Percentiles rank a stretch among this genome's conserved stretches.
Evolutionary conservation across 2,113 vertebrate genomes (phyloP).

Genomic region (Gulo gulo): DNA sequence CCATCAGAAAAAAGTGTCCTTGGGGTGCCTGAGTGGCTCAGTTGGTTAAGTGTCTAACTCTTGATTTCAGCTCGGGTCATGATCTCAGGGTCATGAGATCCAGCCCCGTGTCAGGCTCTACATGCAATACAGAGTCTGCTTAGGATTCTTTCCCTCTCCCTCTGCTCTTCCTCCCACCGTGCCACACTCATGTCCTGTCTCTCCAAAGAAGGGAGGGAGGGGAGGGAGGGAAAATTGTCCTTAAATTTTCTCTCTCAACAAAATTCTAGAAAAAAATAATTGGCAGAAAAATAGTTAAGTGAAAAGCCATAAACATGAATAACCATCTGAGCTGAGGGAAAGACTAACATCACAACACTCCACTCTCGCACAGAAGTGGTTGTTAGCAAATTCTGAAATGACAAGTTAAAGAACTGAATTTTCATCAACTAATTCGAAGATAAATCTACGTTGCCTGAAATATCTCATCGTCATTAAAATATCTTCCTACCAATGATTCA

Average conservation of each 20-base stretch:
- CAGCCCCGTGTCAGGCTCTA: background rate
- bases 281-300: background rate
- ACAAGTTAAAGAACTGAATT: constrained; percentile 18
- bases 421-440: constrained; percentile 41
- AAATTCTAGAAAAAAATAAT: background rate
- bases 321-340: background rate
- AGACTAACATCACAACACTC: background rate
- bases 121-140: background rate
- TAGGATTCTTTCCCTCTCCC: background rate
- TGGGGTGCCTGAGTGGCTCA: background rate
- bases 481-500: constrained; percentile 7
- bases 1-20: background rate
- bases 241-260: constrained; percentile 1
- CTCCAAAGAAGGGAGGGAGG: too few relatives aligned
- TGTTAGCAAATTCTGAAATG: constrained; percentile 23
- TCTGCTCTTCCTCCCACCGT: background rate
- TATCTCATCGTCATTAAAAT: constrained; percentile 23
- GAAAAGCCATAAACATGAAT: background rate
- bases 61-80: background rate
- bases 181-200: background rate
- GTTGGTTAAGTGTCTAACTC: background rate
- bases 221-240: background rate
- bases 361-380: background rate
- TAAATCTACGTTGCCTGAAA: constrained; percentile 30
- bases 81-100: background rate